These are phyloP conservation scores for Zootoca vivipara DNA, from an alignment of 2,113 vertebrate species.

Conservation along the genomic window DNA sequence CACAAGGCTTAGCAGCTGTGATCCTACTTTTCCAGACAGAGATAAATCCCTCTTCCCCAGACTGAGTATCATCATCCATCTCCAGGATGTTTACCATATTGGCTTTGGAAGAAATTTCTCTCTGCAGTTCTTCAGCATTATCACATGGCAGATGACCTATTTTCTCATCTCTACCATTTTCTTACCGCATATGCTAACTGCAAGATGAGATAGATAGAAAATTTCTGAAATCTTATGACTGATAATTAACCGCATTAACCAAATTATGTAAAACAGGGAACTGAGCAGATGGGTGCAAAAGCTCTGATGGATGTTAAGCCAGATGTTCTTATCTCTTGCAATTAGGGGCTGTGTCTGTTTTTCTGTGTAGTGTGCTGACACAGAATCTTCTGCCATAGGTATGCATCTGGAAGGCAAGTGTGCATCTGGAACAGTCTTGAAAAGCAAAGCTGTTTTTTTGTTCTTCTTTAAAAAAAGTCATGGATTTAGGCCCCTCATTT, in stretches of 20 bases:
- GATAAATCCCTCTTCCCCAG: too few species aligned
- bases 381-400: neutral
- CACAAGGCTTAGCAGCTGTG: neutral
- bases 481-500: neutral
- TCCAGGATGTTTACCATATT: neutral
- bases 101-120: neutral
- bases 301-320: fast-evolving
- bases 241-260: conserved; percentile 4
- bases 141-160: neutral
- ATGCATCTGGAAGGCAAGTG: neutral
- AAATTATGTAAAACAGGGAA: neutral
- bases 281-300: neutral
- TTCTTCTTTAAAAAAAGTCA: neutral
- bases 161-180: neutral
- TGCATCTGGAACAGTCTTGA: neutral
- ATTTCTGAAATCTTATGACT: neutral
- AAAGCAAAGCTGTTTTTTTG: neutral
- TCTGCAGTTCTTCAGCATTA: conserved; percentile 6
- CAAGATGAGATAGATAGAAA: neutral
- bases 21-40: neutral
- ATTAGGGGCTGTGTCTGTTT: too few species aligned
- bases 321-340: neutral
- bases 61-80: neutral
- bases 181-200: neutral
- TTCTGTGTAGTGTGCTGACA: neutral